These are phyloP conservation scores for Condylura cristata DNA, from an alignment of 2,113 vertebrate species.

Conservation along the genomic window DNA sequence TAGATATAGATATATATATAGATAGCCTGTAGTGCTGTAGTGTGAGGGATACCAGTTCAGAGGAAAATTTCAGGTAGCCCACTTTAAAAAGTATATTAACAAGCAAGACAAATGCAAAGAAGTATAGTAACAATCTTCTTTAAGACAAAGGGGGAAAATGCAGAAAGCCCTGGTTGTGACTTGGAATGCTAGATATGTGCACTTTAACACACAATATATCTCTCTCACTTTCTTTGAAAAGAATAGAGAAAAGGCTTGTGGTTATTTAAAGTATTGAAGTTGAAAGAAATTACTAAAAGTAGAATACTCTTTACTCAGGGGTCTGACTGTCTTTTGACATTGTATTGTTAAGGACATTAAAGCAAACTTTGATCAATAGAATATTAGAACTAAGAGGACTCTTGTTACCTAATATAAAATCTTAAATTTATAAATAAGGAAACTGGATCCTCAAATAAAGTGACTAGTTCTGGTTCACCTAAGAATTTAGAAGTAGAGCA, in stretches of 20 bases:
- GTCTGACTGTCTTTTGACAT: background rate
- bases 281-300: slow-evolving; percentile 17
- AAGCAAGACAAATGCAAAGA: background rate
- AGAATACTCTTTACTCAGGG: background rate
- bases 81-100: background rate
- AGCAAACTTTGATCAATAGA: background rate
- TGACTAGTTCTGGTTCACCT: background rate
- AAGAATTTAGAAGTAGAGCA: slow-evolving; percentile 1
- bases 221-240: slow-evolving; percentile 36
- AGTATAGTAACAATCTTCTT: background rate
- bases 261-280: background rate
- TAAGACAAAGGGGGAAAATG: background rate
- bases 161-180: background rate
- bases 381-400: background rate
- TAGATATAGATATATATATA: too few species aligned
- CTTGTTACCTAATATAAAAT: slow-evolving; percentile 20
- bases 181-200: background rate
- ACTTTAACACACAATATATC: background rate
- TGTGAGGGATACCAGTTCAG: background rate
- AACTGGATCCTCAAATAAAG: background rate
- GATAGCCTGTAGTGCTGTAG: too few species aligned
- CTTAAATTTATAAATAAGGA: slow-evolving; percentile 27
- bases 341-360: background rate
- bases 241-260: background rate
- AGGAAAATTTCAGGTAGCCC: background rate